phyloP scores from a whole-genome alignment of 2,888 invertebrate species.

The Spilarctia lutea region DNA sequence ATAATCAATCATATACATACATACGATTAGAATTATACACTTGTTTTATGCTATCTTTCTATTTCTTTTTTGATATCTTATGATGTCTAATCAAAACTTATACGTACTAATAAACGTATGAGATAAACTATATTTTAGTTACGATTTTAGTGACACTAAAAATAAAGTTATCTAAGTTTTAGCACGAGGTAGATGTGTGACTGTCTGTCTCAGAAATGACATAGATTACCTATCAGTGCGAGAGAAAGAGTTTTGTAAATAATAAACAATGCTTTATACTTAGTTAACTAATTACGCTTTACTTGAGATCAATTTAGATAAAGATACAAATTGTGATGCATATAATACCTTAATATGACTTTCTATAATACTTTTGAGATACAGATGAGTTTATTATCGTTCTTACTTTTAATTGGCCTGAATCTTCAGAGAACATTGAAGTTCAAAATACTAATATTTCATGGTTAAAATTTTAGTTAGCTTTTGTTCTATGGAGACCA shows the following conservation, averaged over 20 bases:
- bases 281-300: neutral
- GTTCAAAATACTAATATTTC: no score
- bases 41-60: neutral
- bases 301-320: neutral
- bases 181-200: slow-evolving; percentile 4
- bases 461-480: no score
- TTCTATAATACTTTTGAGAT: neutral
- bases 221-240: slow-evolving; percentile 8
- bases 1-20: no score
- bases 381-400: neutral
- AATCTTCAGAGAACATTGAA: neutral
- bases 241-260: slow-evolving; percentile 8
- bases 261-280: slow-evolving; percentile 11
- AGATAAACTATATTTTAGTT: neutral
- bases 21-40: neutral
- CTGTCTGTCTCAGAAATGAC: neutral
- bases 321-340: neutral
- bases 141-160: neutral
- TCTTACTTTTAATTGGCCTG: neutral
- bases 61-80: neutral
- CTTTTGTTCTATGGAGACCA: no score
- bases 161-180: neutral
- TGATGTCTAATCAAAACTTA: neutral
- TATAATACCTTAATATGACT: neutral
- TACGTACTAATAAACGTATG: neutral